Evolutionary conservation across 2,888 invertebrate genomes (phyloP), one percentile per base, ranked within the genome.

Genomic region (Peribatodes rhomboidaria): DNA sequence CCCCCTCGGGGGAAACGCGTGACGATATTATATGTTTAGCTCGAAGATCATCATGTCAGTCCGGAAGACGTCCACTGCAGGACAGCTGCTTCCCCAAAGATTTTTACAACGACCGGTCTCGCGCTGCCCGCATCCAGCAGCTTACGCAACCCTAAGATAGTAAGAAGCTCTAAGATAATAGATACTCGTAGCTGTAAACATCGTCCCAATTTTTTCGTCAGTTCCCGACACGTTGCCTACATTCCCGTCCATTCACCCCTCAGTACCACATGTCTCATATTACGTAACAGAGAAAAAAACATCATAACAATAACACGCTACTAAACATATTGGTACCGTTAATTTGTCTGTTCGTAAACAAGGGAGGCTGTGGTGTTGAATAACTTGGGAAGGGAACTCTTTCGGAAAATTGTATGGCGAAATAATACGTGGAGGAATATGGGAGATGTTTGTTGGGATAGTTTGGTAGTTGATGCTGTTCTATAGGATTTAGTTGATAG

Each of bases 261-360:
- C 60, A 33, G 16, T 39, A 60, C 69, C 69, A 70, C 65, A 70
- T 67, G 69, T 65, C 66, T 67, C 69, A 49, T 58, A 65, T 67
- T 67, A 67, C 67, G 18, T 20, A 60, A 67, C 47, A 49, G 11
- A 57, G 56, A 67, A 56, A 59, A n/a, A 58, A 56, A 67, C 67
- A 57, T 37, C 54, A 66, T 61, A 66, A 66, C 61, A 61, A 61
- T 61, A 66, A 61, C 61, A 57, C 18, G 39, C 33, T 49, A 50
- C 61, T 57, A 65, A 61, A 66, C 66, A 61, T 61, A 66, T 66
- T 66, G 65, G 46, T 35, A 42, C 47, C 47, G 65, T 58, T 66
- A 66, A 66, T 66, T 61, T 61, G 61, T 65, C 61, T 54, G 47
- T 57, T 22, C 53, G 61, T 57, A 61, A 57, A 61, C 61, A 65